A percentile compares a stretch with the other conserved stretches of the same genome.
These are phyloP conservation scores for Typhlichthys eigenmanni DNA, from an alignment of 2,797 vertebrate genomes.

Conservation along the genomic window DNA sequence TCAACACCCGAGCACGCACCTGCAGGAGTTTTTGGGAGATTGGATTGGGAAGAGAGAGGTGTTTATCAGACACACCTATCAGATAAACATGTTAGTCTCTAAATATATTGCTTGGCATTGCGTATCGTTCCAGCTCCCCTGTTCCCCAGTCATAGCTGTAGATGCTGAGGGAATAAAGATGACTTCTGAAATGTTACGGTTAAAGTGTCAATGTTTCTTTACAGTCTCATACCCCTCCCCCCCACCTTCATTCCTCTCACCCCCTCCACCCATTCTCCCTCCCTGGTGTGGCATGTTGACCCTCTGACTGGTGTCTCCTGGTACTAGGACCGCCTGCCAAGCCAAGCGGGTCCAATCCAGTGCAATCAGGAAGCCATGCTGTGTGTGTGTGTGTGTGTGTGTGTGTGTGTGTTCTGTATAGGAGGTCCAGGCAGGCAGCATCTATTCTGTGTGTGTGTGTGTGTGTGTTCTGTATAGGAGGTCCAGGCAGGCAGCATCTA, in stretches of 20 bases:
- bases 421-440: slow-evolving; percentile 15
- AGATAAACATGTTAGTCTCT: too few species aligned
- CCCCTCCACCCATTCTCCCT: slow-evolving; percentile 4
- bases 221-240: neutral
- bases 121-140: too few species aligned
- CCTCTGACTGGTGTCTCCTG: slow-evolving; percentile 69
- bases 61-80: too few species aligned
- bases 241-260: neutral
- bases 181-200: too few species aligned
- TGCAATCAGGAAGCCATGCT: slow-evolving; percentile 24
- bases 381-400: slow-evolving; percentile 32
- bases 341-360: slow-evolving; percentile 51
- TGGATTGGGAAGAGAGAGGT: too few species aligned
- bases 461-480: slow-evolving; percentile 5
- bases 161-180: too few species aligned
- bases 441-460: slow-evolving; percentile 13
- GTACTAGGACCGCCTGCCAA: slow-evolving; percentile 61
- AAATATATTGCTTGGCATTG: too few species aligned
- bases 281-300: slow-evolving; percentile 50
- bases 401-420: slow-evolving; percentile 42
- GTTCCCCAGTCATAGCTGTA: too few species aligned
- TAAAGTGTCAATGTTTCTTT: too few species aligned
- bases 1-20: too few species aligned
- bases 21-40: too few species aligned
- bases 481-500: neutral